These are phyloP conservation scores for Pseudobourletiella spinata DNA, from an alignment of 1,140 invertebrate genomes.

Conservation along the genomic window DNA sequence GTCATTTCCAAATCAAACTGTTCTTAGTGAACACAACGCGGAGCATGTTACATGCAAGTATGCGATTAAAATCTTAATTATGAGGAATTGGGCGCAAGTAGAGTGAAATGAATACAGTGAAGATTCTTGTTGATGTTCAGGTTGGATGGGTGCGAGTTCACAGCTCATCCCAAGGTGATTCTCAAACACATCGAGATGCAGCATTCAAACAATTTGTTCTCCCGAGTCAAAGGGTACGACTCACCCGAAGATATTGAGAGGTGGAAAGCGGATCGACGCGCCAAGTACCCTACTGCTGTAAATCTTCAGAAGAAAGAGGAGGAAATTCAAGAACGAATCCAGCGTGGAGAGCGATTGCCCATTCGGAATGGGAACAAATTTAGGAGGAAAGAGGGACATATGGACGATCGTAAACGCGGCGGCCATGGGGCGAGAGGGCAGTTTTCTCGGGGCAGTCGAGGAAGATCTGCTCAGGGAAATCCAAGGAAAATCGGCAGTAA, in stretches of 20 bases:
- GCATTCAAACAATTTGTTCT: constrained; percentile 65
- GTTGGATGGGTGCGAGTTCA: constrained; percentile 69
- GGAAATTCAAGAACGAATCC: constrained; percentile 52
- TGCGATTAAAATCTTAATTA: too few relatives aligned
- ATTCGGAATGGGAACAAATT: constrained; percentile 35
- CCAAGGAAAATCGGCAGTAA: background rate
- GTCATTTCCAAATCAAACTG: constrained; percentile 51
- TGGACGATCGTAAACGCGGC: background rate
- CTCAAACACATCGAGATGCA: constrained; percentile 70
- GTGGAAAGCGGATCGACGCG: constrained; percentile 70
- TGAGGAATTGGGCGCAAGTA: too few relatives aligned
- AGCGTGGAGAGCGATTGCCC: constrained; percentile 40
- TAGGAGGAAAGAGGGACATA: background rate
- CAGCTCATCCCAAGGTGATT: constrained; percentile 65
- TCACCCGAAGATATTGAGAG: constrained; percentile 69
- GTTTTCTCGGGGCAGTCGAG: too few relatives aligned
- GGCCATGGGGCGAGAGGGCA: background rate
- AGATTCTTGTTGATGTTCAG: constrained; percentile 42
- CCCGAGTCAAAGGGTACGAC: constrained; percentile 60
- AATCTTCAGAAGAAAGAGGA: constrained; percentile 59
- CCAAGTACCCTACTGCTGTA: constrained; percentile 18
- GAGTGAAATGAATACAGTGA: too few relatives aligned
- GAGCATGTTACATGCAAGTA: constrained; percentile 50
- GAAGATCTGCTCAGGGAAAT: background rate
- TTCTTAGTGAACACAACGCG: constrained; percentile 53